Percentiles rank a stretch among this genome's conserved stretches.
Conservation (phyloP, 2,113 vertebrate genomes). For the Hemibagrus wyckioides region DNA sequence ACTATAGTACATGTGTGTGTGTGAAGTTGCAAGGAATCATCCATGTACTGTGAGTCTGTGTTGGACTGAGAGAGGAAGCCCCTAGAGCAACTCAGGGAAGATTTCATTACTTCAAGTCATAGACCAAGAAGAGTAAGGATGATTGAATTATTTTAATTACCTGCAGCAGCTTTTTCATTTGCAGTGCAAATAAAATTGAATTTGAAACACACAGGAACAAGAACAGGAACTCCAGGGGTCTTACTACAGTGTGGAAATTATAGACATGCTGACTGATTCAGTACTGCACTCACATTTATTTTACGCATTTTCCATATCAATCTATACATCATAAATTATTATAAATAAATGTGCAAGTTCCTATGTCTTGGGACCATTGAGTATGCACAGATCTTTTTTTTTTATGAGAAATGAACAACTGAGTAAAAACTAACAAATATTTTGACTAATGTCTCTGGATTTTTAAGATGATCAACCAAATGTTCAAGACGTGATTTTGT, state of each 20-base stretch:
- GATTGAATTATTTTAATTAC: constrained; percentile 79
- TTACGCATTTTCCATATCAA: background rate
- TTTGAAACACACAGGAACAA: constrained; percentile 58
- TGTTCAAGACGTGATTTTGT: background rate
- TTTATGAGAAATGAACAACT: background rate
- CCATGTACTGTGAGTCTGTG: constrained; percentile 60
- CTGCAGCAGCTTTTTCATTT: constrained; percentile 77
- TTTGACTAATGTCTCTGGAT: background rate
- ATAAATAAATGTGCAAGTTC: background rate
- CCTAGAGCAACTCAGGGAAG: constrained; percentile 60
- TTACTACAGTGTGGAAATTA: constrained; percentile 21
- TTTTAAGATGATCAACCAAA: background rate
- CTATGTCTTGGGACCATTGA: background rate
- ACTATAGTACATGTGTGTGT: constrained; percentile 52
- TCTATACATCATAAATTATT: background rate
- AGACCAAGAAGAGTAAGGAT: constrained; percentile 62
- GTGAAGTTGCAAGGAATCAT: constrained; percentile 62
- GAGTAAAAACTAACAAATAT: background rate
- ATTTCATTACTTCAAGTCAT: constrained; percentile 69
- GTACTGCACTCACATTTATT: background rate
- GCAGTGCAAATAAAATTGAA: constrained; percentile 67
- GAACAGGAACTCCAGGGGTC: constrained; percentile 54
- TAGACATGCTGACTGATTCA: constrained; percentile 9
- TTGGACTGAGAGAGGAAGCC: constrained; percentile 56
- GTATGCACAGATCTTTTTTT: background rate